These are phyloP conservation scores for Mizuhopecten yessoensis DNA, from an alignment of 1,140 invertebrate genomes.

Conservation along the genomic window DNA sequence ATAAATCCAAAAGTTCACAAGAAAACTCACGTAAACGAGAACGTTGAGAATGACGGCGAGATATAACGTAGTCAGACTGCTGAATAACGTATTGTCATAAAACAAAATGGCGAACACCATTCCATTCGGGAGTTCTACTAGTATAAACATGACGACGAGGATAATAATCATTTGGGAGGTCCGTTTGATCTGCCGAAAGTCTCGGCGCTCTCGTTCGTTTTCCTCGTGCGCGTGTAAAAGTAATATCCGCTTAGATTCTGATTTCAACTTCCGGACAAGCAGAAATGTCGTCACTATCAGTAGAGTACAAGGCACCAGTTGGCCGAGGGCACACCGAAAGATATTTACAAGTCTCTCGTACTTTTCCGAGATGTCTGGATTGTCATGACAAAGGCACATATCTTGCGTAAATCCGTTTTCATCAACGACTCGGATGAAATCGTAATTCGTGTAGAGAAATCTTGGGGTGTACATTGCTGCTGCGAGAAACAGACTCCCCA, in stretches of 20 bases:
- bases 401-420: conserved; percentile 17
- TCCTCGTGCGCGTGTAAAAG: conserved; percentile 53
- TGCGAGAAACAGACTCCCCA: conserved; percentile 44
- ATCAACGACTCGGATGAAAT: conserved; percentile 39
- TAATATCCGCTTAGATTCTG: conserved; percentile 54
- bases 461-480: conserved; percentile 55
- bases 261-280: conserved; percentile 48
- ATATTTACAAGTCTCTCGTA: conserved; percentile 44
- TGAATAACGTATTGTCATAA: conserved; percentile 43
- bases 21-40: conserved; percentile 55
- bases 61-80: background rate
- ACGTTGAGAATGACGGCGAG: conserved; percentile 56
- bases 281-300: conserved; percentile 52
- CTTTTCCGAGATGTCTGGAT: conserved; percentile 44
- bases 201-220: conserved; percentile 45
- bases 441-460: conserved; percentile 44
- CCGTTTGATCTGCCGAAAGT: conserved; percentile 57
- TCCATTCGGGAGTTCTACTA: conserved; percentile 53
- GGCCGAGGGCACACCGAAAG: conserved; percentile 48
- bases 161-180: conserved; percentile 58
- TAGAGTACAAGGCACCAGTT: conserved; percentile 56
- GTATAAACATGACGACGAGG: conserved; percentile 11
- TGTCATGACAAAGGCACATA: conserved; percentile 50
- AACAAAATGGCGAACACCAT: conserved; percentile 52
- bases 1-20: conserved; percentile 64